A percentile compares a stretch with the other conserved stretches of the same genome.
Evolutionary conservation across 1,140 invertebrate species (phyloP).

Genomic region (Venustaconcha ellipsiformis): DNA sequence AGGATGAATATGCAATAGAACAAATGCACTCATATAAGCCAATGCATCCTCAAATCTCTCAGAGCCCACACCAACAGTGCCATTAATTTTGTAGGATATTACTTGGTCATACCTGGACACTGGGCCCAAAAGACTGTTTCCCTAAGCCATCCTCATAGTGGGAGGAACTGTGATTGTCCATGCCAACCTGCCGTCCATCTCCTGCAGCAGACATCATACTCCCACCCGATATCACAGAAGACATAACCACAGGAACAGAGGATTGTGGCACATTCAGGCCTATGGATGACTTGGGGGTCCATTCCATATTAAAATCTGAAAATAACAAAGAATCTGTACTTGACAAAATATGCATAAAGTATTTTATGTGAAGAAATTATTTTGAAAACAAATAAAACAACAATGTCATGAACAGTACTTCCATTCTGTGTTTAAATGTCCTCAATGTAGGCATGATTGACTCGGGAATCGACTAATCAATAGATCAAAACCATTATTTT

Average conservation of each 20-base stretch:
- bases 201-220: constrained; percentile 39
- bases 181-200: constrained; percentile 9
- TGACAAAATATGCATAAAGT: neutral
- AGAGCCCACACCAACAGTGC: too few relatives aligned
- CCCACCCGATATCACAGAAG: constrained; percentile 49
- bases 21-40: too few relatives aligned
- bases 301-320: constrained; percentile 47
- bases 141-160: constrained; percentile 19
- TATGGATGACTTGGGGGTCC: constrained; percentile 42
- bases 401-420: too few relatives aligned
- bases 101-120: too few relatives aligned
- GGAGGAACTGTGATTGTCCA: constrained; percentile 18
- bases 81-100: too few relatives aligned
- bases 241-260: constrained; percentile 49
- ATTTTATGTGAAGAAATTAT: neutral
- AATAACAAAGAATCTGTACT: neutral
- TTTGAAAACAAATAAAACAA: neutral
- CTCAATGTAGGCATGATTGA: too few relatives aligned
- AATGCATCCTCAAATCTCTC: too few relatives aligned
- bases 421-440: too few relatives aligned
- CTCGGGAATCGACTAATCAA: too few relatives aligned
- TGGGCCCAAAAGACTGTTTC: too few relatives aligned
- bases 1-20: too few relatives aligned
- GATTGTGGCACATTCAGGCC: constrained; percentile 30
- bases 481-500: neutral